Percentiles rank a stretch among this genome's conserved stretches.
Evolutionary conservation across 2,888 invertebrate species (phyloP).

Genomic region (Caenorhabditis afra): DNA sequence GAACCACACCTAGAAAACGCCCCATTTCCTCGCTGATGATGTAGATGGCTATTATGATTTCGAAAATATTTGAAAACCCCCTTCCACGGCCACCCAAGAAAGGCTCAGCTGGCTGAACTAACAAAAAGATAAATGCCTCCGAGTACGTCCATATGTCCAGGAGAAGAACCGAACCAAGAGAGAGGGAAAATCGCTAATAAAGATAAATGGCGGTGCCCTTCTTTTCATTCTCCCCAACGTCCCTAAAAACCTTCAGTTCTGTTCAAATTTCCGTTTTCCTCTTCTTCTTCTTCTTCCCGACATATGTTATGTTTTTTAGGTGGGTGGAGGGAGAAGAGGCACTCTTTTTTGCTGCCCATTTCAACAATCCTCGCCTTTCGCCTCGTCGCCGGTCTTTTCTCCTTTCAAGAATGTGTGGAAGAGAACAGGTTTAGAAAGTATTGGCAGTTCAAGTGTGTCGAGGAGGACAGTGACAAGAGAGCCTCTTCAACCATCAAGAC

Average conservation of each 20-base stretch:
- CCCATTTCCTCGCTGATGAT: background rate
- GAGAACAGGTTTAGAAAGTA: slow-evolving; percentile 61
- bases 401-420: slow-evolving; percentile 39
- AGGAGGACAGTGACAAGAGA: slow-evolving; percentile 56
- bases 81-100: slow-evolving; percentile 18
- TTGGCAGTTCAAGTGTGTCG: slow-evolving; percentile 62
- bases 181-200: slow-evolving; percentile 36
- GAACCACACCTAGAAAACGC: slow-evolving; percentile 93
- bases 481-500: slow-evolving; percentile 53
- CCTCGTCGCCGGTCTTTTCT: slow-evolving; percentile 8
- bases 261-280: slow-evolving; percentile 12
- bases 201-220: slow-evolving; percentile 50
- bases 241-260: slow-evolving; percentile 16
- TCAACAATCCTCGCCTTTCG: slow-evolving; percentile 33
- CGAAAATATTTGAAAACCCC: slow-evolving; percentile 4
- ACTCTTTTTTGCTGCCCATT: slow-evolving; percentile 1
- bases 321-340: background rate
- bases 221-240: slow-evolving; percentile 21
- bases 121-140: slow-evolving; percentile 54
- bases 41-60: too few relatives aligned
- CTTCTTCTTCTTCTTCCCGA: slow-evolving; percentile 18
- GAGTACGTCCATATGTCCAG: slow-evolving; percentile 43
- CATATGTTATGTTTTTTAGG: slow-evolving; percentile 25
- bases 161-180: slow-evolving; percentile 24
- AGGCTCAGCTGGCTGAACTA: slow-evolving; percentile 50